A percentile compares a stretch with the other conserved stretches of the same genome.
Conservation (phyloP, 1,140 invertebrate genomes). For the Lordiphosa collinella region DNA sequence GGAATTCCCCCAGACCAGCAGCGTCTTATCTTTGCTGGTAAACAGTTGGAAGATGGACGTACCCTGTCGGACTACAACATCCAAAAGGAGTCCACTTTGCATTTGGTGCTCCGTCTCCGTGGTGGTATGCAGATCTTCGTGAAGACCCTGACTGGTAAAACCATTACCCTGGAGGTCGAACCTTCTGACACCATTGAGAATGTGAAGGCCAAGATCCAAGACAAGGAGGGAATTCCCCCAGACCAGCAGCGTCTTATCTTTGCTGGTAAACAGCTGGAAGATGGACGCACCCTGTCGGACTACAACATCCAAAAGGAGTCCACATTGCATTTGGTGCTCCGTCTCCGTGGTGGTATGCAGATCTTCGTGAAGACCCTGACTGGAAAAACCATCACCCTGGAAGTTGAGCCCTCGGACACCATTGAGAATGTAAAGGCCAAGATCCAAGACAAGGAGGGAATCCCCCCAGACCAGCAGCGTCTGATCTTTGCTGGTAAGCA, state of each 20-base stretch:
- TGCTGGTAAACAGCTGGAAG: conserved; percentile 89
- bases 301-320: conserved; percentile 95
- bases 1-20: conserved; percentile 84
- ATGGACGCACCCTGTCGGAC: conserved; percentile 88
- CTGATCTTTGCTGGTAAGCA: conserved; percentile 89
- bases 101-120: conserved; percentile 82
- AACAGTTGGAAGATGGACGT: conserved; percentile 84
- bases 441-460: conserved; percentile 87
- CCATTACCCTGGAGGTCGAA: conserved; percentile 90
- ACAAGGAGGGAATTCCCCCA: conserved; percentile 87
- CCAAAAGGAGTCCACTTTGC: conserved; percentile 84
- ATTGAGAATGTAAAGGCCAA: conserved; percentile 92
- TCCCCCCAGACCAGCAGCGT: conserved; percentile 87
- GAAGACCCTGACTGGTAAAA: conserved; percentile 91
- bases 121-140: conserved; percentile 89
- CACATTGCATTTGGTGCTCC: conserved; percentile 91
- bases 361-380: conserved; percentile 13
- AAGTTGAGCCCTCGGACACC: conserved; percentile 82
- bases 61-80: conserved; percentile 82
- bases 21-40: conserved; percentile 81
- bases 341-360: conserved; percentile 93
- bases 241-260: conserved; percentile 88
- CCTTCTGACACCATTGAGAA: conserved; percentile 91
- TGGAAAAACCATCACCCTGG: conserved; percentile 11
- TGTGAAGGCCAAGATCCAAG: conserved; percentile 89